Evolutionary conservation across 2,888 invertebrate species (phyloP).

Genomic region (Oscheius sp.): DNA sequence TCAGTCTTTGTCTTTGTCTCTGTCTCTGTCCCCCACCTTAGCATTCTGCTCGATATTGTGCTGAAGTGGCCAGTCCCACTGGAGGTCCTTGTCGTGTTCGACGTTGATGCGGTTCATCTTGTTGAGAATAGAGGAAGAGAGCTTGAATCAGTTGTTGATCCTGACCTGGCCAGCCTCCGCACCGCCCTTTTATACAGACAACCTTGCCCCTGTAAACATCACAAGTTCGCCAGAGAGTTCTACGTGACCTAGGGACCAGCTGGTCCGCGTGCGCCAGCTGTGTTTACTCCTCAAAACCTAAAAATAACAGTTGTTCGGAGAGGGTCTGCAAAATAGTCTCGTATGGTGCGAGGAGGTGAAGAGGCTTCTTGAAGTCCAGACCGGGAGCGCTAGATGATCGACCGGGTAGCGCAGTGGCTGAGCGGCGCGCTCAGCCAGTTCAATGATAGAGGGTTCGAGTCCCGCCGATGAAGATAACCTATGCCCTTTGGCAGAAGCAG

Average conservation of each 20-base stretch:
- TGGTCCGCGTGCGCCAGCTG: not conserved
- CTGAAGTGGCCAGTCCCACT: slow-evolving; percentile 30
- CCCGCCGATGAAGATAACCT: slow-evolving; percentile 28
- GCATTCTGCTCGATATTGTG: not conserved
- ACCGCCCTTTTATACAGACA: slow-evolving; percentile 2
- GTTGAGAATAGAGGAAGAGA: not conserved
- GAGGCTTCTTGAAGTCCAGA: not conserved
- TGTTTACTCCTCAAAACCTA: too few species aligned
- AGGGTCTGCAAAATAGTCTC: not conserved
- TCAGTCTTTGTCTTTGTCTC: too few species aligned
- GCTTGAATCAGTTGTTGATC: not conserved
- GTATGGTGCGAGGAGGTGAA: not conserved
- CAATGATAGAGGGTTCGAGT: not conserved
- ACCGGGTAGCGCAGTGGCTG: slow-evolving; percentile 5
- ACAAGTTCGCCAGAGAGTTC: not conserved
- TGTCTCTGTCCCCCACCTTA: not conserved
- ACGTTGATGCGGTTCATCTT: slow-evolving; percentile 13
- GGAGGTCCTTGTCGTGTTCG: slow-evolving; percentile 9
- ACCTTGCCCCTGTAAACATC: not conserved
- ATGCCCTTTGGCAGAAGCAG: slow-evolving; percentile 33
- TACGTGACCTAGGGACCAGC: not conserved
- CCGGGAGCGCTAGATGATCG: not conserved
- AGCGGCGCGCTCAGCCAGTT: not conserved
- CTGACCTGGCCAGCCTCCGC: not conserved
- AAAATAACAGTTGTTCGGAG: not conserved